Conservation (phyloP, 2,888 invertebrate species). For the Tetramorium bicarinatum region DNA sequence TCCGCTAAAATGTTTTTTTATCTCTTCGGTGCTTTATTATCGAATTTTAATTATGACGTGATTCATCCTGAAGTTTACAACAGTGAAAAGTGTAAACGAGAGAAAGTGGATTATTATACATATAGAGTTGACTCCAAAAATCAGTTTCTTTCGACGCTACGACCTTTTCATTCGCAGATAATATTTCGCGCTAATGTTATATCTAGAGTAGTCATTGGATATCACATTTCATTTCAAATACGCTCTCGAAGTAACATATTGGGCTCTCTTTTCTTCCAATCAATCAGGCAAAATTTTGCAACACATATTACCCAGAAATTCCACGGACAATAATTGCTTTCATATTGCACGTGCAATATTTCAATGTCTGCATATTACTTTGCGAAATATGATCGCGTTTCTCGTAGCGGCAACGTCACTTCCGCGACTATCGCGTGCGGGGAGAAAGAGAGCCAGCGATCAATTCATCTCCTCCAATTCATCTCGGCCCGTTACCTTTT, state of each 20-base stretch:
- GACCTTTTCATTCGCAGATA: not conserved
- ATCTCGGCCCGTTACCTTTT: slow-evolving; percentile 2
- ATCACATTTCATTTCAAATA: slow-evolving; percentile 9
- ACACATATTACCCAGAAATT: not conserved
- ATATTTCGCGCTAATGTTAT: not conserved
- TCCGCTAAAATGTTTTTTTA: not conserved
- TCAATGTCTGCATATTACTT: slow-evolving; percentile 14
- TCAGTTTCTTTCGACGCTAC: not conserved
- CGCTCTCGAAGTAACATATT: not conserved
- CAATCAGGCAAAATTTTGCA: slow-evolving; percentile 9
- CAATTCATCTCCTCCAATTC: slow-evolving; percentile 21
- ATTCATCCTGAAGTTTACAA: not conserved
- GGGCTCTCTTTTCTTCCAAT: not conserved
- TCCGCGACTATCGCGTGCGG: slow-evolving; percentile 20
- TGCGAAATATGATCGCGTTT: slow-evolving; percentile 24
- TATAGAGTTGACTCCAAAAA: not conserved
- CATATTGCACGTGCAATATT: slow-evolving; percentile 1
- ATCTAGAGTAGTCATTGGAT: not conserved
- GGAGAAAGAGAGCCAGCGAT: slow-evolving; percentile 9
- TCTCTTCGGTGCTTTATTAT: not conserved
- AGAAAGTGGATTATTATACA: not conserved
- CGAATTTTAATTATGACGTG: not conserved
- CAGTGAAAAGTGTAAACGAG: slow-evolving; percentile 7
- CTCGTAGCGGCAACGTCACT: slow-evolving; percentile 6
- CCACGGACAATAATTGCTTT: slow-evolving; percentile 1